These are phyloP conservation scores for Neoarius graeffei DNA, from an alignment of 2,113 vertebrate species.

Conservation along the genomic window DNA sequence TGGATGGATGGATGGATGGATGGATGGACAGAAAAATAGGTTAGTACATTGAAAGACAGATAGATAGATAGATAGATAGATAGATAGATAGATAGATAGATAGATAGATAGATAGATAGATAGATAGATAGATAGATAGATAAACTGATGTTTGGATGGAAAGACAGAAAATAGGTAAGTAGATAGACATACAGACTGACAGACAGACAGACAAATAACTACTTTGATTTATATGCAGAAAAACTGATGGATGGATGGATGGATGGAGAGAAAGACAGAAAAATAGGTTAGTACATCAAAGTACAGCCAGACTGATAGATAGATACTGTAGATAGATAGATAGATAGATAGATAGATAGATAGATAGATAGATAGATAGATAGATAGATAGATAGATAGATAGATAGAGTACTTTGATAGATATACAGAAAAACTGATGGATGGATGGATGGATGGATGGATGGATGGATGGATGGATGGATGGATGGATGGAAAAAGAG, in stretches of 20 bases:
- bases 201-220: not conserved
- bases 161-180: not conserved
- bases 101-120: no score
- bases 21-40: no score
- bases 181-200: no score
- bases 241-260: not conserved
- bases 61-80: no score
- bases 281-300: no score
- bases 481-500: no score
- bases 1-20: no score
- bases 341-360: not conserved
- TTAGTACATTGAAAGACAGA: no score
- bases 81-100: no score
- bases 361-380: not conserved
- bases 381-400: conserved; percentile 19
- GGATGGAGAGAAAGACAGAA: not conserved
- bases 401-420: not conserved
- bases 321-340: conserved; percentile 23
- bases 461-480: no score
- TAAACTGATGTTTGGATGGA: not conserved
- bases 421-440: not conserved
- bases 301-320: not conserved
- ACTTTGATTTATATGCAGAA: not conserved
- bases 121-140: no score
- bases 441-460: no score